phyloP scores from a whole-genome alignment of 2,113 vertebrate genomes.

The Hyperoodon ampullatus region DNA sequence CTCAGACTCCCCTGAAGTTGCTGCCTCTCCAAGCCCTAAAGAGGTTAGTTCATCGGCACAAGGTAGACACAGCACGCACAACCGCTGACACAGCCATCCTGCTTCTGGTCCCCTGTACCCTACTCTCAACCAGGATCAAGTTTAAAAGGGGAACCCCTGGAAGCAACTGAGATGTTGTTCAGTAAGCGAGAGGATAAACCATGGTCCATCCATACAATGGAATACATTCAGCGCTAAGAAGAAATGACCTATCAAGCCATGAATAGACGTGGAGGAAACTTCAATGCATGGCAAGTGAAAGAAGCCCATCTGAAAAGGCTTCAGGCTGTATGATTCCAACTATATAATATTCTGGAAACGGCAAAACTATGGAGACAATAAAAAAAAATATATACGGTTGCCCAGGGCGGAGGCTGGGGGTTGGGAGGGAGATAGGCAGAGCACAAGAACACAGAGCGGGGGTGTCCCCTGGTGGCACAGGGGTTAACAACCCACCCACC shows the following conservation, averaged over 20 bases:
- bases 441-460: too few species aligned
- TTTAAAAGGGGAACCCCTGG: neutral
- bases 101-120: neutral
- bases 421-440: neutral
- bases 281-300: too few species aligned
- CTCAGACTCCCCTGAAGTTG: neutral
- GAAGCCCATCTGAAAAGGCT: neutral
- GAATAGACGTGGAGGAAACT: too few species aligned
- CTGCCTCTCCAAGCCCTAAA: neutral
- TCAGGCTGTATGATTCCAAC: neutral
- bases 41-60: fast-evolving
- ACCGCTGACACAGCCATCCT: fast-evolving
- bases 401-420: too few species aligned
- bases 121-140: fast-evolving
- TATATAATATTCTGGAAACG: neutral
- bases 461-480: neutral
- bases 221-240: neutral
- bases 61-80: fast-evolving
- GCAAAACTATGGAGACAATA: neutral
- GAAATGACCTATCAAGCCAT: neutral
- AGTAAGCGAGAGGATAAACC: neutral
- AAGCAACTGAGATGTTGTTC: neutral
- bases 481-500: neutral
- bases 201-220: neutral
- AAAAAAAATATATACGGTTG: too few species aligned